Evolutionary conservation across 1,140 invertebrate species (phyloP).

Genomic region (Chionoecetes opilio): DNA sequence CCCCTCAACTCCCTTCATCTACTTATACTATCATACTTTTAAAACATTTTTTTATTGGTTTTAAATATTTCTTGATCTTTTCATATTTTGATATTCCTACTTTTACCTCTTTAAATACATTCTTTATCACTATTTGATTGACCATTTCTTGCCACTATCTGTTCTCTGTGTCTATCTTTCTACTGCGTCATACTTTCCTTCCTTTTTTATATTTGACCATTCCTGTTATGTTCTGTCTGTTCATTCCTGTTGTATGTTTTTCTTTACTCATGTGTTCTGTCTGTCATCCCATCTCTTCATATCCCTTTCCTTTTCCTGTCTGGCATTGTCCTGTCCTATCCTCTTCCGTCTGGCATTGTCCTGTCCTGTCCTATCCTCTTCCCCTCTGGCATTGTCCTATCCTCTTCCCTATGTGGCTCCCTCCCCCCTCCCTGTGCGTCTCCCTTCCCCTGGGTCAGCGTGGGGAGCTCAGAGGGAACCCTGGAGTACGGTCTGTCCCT

Average conservation of each 20-base stretch:
- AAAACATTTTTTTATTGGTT: no score
- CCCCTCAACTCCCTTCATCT: not conserved
- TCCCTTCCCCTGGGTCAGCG: constrained; percentile 60
- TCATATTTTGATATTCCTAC: no score
- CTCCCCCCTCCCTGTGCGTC: constrained; percentile 35
- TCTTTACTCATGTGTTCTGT: no score
- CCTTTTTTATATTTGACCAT: no score
- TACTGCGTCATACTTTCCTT: not conserved
- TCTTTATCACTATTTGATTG: no score
- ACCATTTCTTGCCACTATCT: no score
- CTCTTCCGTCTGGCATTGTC: not conserved
- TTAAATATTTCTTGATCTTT: no score
- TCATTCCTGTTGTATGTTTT: not conserved
- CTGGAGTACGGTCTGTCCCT: constrained; percentile 76
- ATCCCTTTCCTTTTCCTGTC: not conserved
- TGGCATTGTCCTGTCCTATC: not conserved
- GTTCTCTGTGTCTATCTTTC: no score
- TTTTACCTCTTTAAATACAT: no score
- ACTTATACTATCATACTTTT: no score
- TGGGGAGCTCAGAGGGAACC: constrained; percentile 73
- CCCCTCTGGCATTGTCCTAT: not conserved
- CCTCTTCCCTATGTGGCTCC: constrained; percentile 25
- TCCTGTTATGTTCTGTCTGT: no score
- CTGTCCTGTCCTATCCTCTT: not conserved
- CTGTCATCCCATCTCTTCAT: not conserved